These are phyloP conservation scores for Malaclemys terrapin DNA, from an alignment of 2,113 vertebrate species.

Conservation along the genomic window DNA sequence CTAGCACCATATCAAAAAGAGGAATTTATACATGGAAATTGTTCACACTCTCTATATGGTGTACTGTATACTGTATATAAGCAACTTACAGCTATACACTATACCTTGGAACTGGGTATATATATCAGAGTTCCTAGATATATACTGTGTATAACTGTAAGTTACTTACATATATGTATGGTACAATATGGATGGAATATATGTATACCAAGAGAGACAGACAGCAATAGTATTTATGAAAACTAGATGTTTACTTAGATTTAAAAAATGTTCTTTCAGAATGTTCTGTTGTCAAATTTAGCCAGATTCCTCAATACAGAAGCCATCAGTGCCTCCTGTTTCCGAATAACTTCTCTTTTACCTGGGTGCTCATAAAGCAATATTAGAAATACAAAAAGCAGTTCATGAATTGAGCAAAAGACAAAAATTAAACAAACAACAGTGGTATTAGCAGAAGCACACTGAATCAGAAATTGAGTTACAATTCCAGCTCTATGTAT, in stretches of 20 bases:
- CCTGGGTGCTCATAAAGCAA: not conserved
- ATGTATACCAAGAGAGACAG: not conserved
- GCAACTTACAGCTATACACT: not conserved
- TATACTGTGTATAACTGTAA: not conserved
- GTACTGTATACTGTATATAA: not conserved
- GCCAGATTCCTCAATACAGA: not conserved
- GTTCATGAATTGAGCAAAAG: not conserved
- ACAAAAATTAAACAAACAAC: not conserved
- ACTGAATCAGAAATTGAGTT: not conserved
- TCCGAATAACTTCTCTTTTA: not conserved
- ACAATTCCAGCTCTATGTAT: not conserved
- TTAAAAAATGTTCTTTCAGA: not conserved
- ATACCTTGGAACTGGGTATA: not conserved
- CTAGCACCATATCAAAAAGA: slow-evolving; percentile 55
- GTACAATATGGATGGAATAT: not conserved
- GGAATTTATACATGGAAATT: slow-evolving; percentile 9
- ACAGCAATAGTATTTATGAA: not conserved
- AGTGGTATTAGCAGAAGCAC: not conserved
- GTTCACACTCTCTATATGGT: not conserved
- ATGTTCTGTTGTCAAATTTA: not conserved
- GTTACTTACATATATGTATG: not conserved
- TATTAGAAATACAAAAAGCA: not conserved
- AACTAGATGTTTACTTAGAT: not conserved
- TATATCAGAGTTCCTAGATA: not conserved
- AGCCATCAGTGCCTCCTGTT: not conserved